These are phyloP conservation scores for Ectemnius cavifrons DNA, from an alignment of 2,888 invertebrate species.

Conservation along the genomic window DNA sequence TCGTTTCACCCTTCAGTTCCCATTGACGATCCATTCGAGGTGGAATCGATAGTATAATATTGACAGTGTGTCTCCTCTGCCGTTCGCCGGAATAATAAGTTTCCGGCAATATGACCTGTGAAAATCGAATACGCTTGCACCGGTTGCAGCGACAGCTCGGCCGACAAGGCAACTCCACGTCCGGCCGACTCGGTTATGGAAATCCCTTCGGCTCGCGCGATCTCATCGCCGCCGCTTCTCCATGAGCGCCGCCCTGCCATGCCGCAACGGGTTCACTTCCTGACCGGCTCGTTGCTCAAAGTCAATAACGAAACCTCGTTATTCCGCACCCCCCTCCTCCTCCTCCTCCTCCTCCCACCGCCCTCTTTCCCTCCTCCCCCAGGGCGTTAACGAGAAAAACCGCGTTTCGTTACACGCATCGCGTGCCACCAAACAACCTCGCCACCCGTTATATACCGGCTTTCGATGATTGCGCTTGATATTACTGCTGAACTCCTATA, in stretches of 20 bases:
- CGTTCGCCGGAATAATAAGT: constrained; percentile 65
- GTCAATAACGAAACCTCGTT: constrained; percentile 61
- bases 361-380: not conserved
- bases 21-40: constrained; percentile 30
- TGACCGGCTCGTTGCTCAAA: constrained; percentile 52
- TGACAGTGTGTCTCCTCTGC: constrained; percentile 38
- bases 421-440: too few relatives aligned
- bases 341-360: not conserved
- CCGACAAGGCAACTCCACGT: constrained; percentile 71
- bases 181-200: constrained; percentile 71
- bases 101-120: constrained; percentile 71
- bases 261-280: constrained; percentile 44
- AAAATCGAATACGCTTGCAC: constrained; percentile 73
- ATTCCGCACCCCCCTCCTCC: constrained; percentile 36
- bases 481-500: too few relatives aligned
- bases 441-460: too few relatives aligned
- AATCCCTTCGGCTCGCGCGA: constrained; percentile 64
- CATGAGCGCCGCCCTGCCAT: constrained; percentile 22
- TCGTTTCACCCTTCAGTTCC: constrained; percentile 15
- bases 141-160: constrained; percentile 75
- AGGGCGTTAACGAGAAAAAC: constrained; percentile 54
- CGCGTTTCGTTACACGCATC: constrained; percentile 22
- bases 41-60: constrained; percentile 28
- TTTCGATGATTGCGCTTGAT: too few relatives aligned
- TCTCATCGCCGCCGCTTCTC: constrained; percentile 56